phyloP scores from a whole-genome alignment of 2,113 vertebrate species.

The Ancistrus triradiatus region DNA sequence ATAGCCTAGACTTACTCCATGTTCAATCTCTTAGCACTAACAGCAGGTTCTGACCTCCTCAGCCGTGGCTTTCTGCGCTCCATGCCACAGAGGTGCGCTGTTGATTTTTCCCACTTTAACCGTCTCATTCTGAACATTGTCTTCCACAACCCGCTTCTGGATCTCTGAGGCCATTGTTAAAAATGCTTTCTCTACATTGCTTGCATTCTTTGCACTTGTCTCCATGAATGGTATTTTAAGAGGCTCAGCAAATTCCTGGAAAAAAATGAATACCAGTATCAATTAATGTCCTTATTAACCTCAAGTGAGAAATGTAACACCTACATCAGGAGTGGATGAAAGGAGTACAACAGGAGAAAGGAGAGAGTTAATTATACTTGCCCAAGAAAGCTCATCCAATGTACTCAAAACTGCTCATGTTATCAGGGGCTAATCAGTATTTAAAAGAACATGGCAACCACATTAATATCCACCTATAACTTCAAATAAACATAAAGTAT shows the following conservation, averaged over 20 bases:
- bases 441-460: too few relatives aligned
- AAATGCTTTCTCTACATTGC: constrained; percentile 94
- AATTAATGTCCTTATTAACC: too few relatives aligned
- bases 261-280: neutral
- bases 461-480: too few relatives aligned
- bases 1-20: constrained; percentile 4
- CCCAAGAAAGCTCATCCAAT: too few relatives aligned
- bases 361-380: too few relatives aligned
- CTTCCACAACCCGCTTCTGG: constrained; percentile 84
- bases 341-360: too few relatives aligned
- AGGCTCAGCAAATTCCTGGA: constrained; percentile 88
- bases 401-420: too few relatives aligned
- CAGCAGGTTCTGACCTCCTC: constrained; percentile 61
- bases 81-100: constrained; percentile 80
- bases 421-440: too few relatives aligned
- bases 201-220: constrained; percentile 93
- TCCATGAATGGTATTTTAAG: constrained; percentile 93
- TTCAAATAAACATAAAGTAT: too few relatives aligned
- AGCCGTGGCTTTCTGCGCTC: constrained; percentile 53
- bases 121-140: constrained; percentile 64
- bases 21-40: constrained; percentile 44
- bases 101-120: constrained; percentile 74
- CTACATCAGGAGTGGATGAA: too few relatives aligned
- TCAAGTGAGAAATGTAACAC: too few relatives aligned
- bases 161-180: constrained; percentile 97